A percentile compares a stretch with the other conserved stretches of the same genome.
These are phyloP conservation scores for Sympetrum striolatum DNA, from an alignment of 2,888 invertebrate species.

Conservation along the genomic window DNA sequence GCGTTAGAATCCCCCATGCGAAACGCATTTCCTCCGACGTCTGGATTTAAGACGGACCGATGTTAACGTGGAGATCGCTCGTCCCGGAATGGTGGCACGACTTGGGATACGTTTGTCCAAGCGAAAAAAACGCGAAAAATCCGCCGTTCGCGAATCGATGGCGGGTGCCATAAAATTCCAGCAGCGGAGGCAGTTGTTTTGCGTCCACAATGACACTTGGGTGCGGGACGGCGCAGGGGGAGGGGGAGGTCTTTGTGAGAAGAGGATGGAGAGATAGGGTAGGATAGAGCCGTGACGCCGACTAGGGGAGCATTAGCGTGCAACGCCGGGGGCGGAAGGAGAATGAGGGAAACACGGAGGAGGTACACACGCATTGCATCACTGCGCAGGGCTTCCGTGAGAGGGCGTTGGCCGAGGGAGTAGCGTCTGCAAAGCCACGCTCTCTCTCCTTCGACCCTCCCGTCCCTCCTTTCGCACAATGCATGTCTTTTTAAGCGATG, in stretches of 20 bases:
- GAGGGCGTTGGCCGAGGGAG: constrained; percentile 42
- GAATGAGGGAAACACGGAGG: neutral
- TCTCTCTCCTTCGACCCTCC: neutral
- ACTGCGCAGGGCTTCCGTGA: constrained; percentile 43
- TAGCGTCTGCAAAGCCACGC: constrained; percentile 41
- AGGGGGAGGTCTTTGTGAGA: constrained; percentile 52
- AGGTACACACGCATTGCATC: constrained; percentile 41
- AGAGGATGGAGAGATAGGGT: constrained; percentile 44
- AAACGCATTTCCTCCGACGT: neutral
- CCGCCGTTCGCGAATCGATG: constrained; percentile 27
- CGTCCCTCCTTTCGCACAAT: neutral
- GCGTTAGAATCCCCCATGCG: no score
- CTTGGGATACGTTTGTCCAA: neutral
- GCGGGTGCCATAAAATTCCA: constrained; percentile 38
- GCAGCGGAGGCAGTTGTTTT: constrained; percentile 37
- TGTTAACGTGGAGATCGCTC: neutral
- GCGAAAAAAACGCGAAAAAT: neutral
- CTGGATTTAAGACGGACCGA: neutral
- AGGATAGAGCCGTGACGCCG: neutral
- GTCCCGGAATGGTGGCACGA: neutral
- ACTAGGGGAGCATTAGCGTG: neutral
- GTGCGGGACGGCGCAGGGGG: constrained; percentile 57
- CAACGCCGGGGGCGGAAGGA: neutral
- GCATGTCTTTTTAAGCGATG: constrained; percentile 35
- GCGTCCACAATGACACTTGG: constrained; percentile 46